A percentile compares a stretch with the other conserved stretches of the same genome.
phyloP scores from a whole-genome alignment of 2,797 vertebrate species.

The Ispidina picta region DNA sequence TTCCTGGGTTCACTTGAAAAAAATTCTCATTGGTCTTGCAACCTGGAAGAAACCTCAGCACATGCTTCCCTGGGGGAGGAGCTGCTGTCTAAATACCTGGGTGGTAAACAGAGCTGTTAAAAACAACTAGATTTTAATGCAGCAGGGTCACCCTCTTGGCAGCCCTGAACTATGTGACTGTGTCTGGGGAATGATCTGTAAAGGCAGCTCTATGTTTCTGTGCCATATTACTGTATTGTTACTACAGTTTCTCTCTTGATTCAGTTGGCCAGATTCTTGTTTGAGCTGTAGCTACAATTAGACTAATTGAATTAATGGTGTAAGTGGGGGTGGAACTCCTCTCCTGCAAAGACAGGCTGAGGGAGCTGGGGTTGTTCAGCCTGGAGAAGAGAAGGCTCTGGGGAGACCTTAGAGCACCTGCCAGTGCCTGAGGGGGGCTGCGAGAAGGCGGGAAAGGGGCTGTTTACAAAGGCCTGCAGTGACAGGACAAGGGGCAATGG shows the following conservation, averaged over 20 bases:
- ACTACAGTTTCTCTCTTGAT: not conserved
- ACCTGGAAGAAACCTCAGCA: not conserved
- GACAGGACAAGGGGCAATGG: too few relatives aligned
- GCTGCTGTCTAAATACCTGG: not conserved
- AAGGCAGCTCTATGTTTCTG: not conserved
- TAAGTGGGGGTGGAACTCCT: not conserved
- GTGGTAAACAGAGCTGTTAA: slow-evolving; percentile 5
- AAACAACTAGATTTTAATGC: not conserved
- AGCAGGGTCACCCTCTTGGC: slow-evolving; percentile 1
- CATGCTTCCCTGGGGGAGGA: not conserved
- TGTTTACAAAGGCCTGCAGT: too few relatives aligned
- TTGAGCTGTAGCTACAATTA: not conserved
- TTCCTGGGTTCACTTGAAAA: not conserved
- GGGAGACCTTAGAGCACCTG: too few relatives aligned
- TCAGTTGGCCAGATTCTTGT: not conserved
- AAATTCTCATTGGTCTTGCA: not conserved
- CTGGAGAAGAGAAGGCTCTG: too few relatives aligned
- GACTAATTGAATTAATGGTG: not conserved
- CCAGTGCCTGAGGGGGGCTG: too few relatives aligned
- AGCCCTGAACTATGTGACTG: not conserved
- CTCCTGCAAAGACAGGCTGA: too few relatives aligned
- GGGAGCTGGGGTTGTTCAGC: too few relatives aligned
- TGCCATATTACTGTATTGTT: not conserved
- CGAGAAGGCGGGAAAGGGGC: too few relatives aligned
- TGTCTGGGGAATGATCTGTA: not conserved